A percentile compares a stretch with the other conserved stretches of the same genome.
These are phyloP conservation scores for Hirtodrosophila alboralis DNA, from an alignment of 2,888 invertebrate species.

Conservation along the genomic window DNA sequence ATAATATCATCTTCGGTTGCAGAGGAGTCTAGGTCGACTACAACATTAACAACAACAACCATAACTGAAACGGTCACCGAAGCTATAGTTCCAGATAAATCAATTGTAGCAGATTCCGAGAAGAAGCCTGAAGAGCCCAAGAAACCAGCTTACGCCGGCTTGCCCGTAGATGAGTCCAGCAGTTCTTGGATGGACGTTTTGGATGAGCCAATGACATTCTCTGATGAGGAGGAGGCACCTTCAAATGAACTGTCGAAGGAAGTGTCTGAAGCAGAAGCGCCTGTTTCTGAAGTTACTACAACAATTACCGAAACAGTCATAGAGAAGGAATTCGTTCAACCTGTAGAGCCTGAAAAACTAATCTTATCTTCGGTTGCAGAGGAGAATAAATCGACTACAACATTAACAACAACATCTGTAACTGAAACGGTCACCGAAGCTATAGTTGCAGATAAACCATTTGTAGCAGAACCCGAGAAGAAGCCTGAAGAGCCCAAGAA, in stretches of 20 bases:
- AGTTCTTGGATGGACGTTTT: too few relatives aligned
- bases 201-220: slow-evolving; percentile 81
- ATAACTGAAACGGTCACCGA: too few relatives aligned
- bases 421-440: slow-evolving; percentile 12
- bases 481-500: slow-evolving; percentile 42
- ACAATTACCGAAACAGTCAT: not conserved
- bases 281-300: slow-evolving; percentile 10
- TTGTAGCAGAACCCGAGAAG: slow-evolving; percentile 5
- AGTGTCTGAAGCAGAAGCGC: too few relatives aligned
- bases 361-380: too few relatives aligned
- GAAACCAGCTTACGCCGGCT: slow-evolving; percentile 68
- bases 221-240: slow-evolving; percentile 67
- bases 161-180: slow-evolving; percentile 66
- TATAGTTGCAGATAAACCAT: slow-evolving; percentile 3
- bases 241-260: too few relatives aligned
- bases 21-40: slow-evolving; percentile 15
- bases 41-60: slow-evolving; percentile 24
- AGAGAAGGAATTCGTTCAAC: not conserved
- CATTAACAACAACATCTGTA: slow-evolving; percentile 15
- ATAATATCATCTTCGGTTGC: not conserved
- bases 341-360: slow-evolving; percentile 1
- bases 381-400: too few relatives aligned
- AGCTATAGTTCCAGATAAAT: too few relatives aligned
- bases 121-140: slow-evolving; percentile 72
- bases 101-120: slow-evolving; percentile 15